These are phyloP conservation scores for Atlantisia rogersi DNA, from an alignment of 2,113 vertebrate genomes.

Conservation along the genomic window DNA sequence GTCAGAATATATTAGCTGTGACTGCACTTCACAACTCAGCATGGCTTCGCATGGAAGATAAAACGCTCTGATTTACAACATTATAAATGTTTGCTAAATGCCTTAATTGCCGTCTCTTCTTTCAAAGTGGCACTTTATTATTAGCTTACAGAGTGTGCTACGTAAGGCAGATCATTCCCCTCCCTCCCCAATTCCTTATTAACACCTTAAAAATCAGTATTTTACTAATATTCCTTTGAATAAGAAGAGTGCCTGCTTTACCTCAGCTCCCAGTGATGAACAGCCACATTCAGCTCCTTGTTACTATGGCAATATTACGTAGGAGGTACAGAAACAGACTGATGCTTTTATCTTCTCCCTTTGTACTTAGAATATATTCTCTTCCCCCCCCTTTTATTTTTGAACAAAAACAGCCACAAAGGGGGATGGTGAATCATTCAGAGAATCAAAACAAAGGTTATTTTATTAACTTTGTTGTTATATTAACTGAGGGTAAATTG, in stretches of 20 bases:
- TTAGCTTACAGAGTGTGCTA: background rate
- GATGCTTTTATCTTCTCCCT: slow-evolving; percentile 43
- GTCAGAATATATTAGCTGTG: slow-evolving; percentile 35
- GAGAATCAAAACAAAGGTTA: slow-evolving; percentile 8
- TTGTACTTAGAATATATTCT: slow-evolving; percentile 11
- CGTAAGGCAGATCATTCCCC: background rate
- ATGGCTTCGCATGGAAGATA: slow-evolving; percentile 12
- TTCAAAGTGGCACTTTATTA: background rate
- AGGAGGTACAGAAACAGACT: slow-evolving; percentile 38
- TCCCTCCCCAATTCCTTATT: background rate
- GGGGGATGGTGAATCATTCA: background rate
- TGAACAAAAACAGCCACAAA: slow-evolving; percentile 33
- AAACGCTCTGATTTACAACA: background rate
- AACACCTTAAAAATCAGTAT: background rate
- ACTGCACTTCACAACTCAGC: slow-evolving; percentile 41
- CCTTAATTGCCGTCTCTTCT: background rate
- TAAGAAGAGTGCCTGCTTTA: background rate
- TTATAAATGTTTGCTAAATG: slow-evolving; percentile 34
- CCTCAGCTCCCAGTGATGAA: slow-evolving; percentile 44
- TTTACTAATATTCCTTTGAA: slow-evolving; percentile 42
- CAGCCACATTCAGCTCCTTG: slow-evolving; percentile 63
- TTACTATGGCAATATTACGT: slow-evolving; percentile 77
- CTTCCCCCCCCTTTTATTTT: slow-evolving; percentile 7
- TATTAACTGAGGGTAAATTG: background rate
- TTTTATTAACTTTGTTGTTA: background rate